A percentile compares a stretch with the other conserved stretches of the same genome.
These are phyloP conservation scores for Tragopan temminckii DNA, from an alignment of 2,797 vertebrate genomes.

Conservation along the genomic window DNA sequence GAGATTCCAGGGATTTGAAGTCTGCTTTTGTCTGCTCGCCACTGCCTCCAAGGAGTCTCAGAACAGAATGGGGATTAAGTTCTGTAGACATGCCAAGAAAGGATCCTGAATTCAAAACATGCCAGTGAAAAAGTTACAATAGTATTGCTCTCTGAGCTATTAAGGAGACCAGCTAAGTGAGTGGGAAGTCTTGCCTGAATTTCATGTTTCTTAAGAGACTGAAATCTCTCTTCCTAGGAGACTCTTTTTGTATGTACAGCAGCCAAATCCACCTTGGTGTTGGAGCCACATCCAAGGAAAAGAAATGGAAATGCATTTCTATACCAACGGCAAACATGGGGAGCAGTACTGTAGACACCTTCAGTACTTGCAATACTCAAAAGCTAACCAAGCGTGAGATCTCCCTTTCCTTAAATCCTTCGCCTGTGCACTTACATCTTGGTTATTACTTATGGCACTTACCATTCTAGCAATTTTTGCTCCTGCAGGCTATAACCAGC, in stretches of 20 bases:
- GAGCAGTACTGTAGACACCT: not conserved
- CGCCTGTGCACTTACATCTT: not conserved
- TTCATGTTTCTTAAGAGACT: not conserved
- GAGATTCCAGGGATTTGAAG: not conserved
- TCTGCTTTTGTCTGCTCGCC: not conserved
- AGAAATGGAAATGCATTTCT: not conserved
- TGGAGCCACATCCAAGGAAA: not conserved
- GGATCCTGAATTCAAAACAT: not conserved
- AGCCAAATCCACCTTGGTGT: not conserved
- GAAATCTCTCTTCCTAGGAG: not conserved
- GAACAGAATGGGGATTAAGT: not conserved
- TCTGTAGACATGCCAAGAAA: not conserved
- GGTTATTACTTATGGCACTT: constrained; percentile 48
- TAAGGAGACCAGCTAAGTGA: not conserved
- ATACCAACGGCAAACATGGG: not conserved
- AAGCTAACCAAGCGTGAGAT: not conserved
- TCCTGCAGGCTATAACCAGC: constrained; percentile 91
- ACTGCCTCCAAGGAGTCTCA: not conserved
- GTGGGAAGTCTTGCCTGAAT: not conserved
- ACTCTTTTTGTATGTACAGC: not conserved
- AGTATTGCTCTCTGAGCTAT: not conserved
- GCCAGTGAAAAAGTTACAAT: not conserved
- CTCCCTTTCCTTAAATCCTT: not conserved
- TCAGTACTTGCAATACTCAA: not conserved
- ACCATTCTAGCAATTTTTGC: constrained; percentile 92